phyloP scores from a whole-genome alignment of 2,888 invertebrate species.

The Cremastinae sp. region DNA sequence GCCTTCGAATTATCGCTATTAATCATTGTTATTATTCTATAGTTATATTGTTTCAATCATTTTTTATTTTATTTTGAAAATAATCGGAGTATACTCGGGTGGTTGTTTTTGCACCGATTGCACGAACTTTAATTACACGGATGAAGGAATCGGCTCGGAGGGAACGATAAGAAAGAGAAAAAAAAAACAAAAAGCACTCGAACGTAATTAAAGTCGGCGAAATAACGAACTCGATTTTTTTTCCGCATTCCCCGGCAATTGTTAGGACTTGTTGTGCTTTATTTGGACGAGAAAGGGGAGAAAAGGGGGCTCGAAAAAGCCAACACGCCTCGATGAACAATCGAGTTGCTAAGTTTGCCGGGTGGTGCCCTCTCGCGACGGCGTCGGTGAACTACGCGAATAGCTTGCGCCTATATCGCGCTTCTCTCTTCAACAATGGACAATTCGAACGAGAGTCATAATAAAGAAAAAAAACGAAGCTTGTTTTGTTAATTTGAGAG shows the following conservation, averaged over 20 bases:
- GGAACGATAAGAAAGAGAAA: conserved; percentile 17
- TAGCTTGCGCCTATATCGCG: conserved; percentile 15
- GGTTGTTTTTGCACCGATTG: conserved; percentile 64
- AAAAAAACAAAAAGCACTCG: conserved; percentile 20
- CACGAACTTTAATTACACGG: conserved; percentile 64
- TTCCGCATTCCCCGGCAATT: conserved; percentile 31
- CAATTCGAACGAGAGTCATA: conserved; percentile 47
- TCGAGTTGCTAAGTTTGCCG: conserved; percentile 43
- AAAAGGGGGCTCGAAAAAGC: neutral
- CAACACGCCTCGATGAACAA: conserved; percentile 33
- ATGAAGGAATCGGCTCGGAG: conserved; percentile 51
- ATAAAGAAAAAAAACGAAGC: conserved; percentile 16
- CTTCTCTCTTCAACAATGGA: conserved; percentile 38
- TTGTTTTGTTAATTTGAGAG: too few species aligned
- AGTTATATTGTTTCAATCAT: neutral
- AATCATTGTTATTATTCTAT: neutral
- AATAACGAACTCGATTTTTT: conserved; percentile 20
- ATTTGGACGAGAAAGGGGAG: conserved; percentile 4
- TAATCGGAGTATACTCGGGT: conserved; percentile 65
- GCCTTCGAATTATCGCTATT: neutral
- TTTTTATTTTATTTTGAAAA: conserved; percentile 36
- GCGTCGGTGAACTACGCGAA: neutral
- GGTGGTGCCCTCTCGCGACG: neutral
- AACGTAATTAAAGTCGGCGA: conserved; percentile 54
- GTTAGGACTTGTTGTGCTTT: conserved; percentile 27